Conservation (phyloP, 2,113 vertebrate species). For the Carassius carassius region DNA sequence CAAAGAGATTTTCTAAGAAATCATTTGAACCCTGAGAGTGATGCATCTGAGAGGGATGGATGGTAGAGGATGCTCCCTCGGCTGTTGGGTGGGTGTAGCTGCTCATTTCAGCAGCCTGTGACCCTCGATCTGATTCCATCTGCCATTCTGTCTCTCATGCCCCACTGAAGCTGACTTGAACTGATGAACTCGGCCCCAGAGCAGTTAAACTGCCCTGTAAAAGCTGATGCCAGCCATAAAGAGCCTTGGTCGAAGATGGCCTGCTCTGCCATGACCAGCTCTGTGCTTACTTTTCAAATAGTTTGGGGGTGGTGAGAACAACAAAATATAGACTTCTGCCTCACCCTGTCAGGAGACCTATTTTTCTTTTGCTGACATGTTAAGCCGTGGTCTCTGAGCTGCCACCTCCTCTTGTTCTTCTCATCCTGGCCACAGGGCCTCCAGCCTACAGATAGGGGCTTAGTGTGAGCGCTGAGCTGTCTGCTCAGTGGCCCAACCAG, state of each 20-base stretch:
- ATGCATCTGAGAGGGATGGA: neutral
- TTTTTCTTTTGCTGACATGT: constrained; percentile 33
- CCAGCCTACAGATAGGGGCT: neutral
- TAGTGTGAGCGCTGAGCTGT: constrained; percentile 38
- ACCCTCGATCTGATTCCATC: constrained; percentile 38
- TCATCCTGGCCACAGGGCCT: constrained; percentile 35
- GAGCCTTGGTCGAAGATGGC: constrained; percentile 6
- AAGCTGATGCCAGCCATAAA: constrained; percentile 11
- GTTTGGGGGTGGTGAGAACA: neutral
- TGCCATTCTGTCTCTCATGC: constrained; percentile 46
- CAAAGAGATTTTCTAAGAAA: neutral
- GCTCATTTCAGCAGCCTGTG: constrained; percentile 20
- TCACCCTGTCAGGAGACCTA: constrained; percentile 28
- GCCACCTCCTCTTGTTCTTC: constrained; percentile 28
- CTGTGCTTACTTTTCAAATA: constrained; percentile 33
- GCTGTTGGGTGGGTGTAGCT: constrained; percentile 20
- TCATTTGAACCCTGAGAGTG: neutral
- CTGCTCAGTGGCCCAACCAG: constrained; percentile 46
- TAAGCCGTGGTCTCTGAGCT: constrained; percentile 37
- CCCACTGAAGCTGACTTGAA: constrained; percentile 16
- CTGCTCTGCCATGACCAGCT: constrained; percentile 27
- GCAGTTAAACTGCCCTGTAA: constrained; percentile 21
- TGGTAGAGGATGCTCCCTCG: neutral
- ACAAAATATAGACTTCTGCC: constrained; percentile 1
- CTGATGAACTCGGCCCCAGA: constrained; percentile 26